Evolutionary conservation across 2,888 invertebrate genomes (phyloP).

Genomic region (Drosophila kambysellisi): DNA sequence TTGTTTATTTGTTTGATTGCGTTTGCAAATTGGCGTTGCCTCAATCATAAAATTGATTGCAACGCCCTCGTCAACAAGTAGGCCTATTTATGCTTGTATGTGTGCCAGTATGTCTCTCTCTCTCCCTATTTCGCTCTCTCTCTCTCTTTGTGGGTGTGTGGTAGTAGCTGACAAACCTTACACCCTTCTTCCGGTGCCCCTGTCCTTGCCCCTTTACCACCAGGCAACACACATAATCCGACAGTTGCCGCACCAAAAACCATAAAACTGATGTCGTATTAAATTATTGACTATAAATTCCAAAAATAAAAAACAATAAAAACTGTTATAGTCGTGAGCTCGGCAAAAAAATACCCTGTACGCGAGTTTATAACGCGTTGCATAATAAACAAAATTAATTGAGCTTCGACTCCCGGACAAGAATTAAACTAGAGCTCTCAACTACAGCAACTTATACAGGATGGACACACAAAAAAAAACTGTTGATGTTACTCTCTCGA

Average conservation of each 20-base stretch:
- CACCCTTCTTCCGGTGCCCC: conserved; percentile 2
- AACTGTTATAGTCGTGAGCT: not conserved
- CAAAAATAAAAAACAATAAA: conserved; percentile 16
- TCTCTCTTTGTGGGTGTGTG: not conserved
- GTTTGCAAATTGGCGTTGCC: conserved; percentile 59
- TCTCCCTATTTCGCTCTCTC: not conserved
- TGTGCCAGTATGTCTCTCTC: not conserved
- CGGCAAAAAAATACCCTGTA: conserved; percentile 4
- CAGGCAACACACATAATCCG: conserved; percentile 18
- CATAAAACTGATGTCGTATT: conserved; percentile 66
- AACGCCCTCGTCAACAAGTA: conserved; percentile 55
- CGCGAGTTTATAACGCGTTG: not conserved
- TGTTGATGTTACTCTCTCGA: not conserved
- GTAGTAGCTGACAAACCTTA: conserved; percentile 5
- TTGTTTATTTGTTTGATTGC: conserved; percentile 58
- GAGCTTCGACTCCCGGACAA: not conserved
- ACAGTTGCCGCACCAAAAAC: conserved; percentile 50
- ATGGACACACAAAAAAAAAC: not conserved
- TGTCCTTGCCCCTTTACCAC: not conserved
- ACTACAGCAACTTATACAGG: not conserved
- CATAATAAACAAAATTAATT: conserved; percentile 5
- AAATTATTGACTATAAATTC: conserved; percentile 67
- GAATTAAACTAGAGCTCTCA: not conserved
- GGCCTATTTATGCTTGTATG: conserved; percentile 25
- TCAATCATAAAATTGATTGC: conserved; percentile 65